Base-by-base conservation (phyloP, 2,888 invertebrate species). In the Anthoptus insignis region DNA sequence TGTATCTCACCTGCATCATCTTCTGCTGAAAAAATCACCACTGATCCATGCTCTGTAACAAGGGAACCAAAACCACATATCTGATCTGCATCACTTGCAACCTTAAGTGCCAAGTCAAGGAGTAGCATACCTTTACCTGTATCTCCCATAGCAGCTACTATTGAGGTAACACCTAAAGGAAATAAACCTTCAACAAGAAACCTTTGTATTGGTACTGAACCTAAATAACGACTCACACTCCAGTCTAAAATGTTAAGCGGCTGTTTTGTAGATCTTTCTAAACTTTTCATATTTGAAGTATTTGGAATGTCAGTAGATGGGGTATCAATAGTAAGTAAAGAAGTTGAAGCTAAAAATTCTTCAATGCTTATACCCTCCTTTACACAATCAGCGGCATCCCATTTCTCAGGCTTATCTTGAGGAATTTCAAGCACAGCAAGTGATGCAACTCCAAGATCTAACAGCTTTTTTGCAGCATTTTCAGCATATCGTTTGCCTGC, bases 401-500 rank as follows among this genome's bases (percentile, higher is more conserved):
- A 45, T 16, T 9, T 9, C 2, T 19, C 9, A 1, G 19, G 19
- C 9, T 45, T 45, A 45, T 19, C 9, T 19, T 45, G 9, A 7
- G 45, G 45, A 21, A 45, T 45, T 3, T 45, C 9, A 19, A 45
- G 45, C 3, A 45, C 9, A 45, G 21, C 21, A 45, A 19, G 19
- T 45, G 19, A 45, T 19, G 21, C 6, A 19, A 45, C 45, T 21
- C 45, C 42, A 45, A 57, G 42, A 22, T 42, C 42, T 22, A 22
- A 37, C 3, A 57, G 57, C 57, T 57, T 57, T 42, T 57, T 57
- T 24, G 24, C 42, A 27, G 24, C 42, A n/a, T 57, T 42, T 42
- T 57, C 34, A 59, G 59, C 59, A 59, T 59, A 59, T n/a, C 14
- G 21, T 59, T 59, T 59, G 7, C 59, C 59, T 34, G 59, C 37